These are phyloP conservation scores for Drosophila watanabei DNA, from an alignment of 1,140 invertebrate species.

Conservation along the genomic window DNA sequence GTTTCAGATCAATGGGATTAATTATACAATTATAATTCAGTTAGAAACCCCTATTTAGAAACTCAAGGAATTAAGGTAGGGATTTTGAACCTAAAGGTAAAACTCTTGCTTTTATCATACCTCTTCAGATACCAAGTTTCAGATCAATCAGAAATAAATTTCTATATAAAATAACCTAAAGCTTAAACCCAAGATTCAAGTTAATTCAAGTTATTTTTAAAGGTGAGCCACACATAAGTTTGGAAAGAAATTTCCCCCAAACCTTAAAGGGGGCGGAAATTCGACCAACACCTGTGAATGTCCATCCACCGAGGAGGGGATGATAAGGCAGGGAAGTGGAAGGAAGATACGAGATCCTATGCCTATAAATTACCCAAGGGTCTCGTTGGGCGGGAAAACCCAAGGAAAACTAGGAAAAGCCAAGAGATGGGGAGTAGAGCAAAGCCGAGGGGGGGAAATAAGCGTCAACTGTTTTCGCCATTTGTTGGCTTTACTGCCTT, in stretches of 20 bases:
- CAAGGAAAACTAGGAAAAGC: neutral
- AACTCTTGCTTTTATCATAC: neutral
- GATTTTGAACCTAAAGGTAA: fast-evolving
- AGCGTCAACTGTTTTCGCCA: constrained; percentile 19
- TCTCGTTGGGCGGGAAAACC: constrained; percentile 13
- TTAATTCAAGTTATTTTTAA: constrained; percentile 1
- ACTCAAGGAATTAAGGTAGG: fast-evolving
- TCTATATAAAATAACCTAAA: neutral
- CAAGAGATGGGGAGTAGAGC: neutral
- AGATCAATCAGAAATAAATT: neutral
- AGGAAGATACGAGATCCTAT: neutral
- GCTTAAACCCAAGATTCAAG: no score
- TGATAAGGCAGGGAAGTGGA: neutral
- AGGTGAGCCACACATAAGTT: neutral
- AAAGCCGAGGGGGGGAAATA: neutral
- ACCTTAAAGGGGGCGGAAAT: constrained; percentile 5
- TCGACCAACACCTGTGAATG: constrained; percentile 22
- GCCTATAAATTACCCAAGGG: constrained; percentile 62
- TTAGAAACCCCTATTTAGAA: neutral
- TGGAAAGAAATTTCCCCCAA: neutral
- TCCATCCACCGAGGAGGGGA: neutral
- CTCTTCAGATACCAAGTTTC: neutral
- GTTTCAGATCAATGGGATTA: neutral
- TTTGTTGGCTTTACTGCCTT: constrained; percentile 16
- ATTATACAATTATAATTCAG: neutral